Conservation (phyloP, 2,888 invertebrate species). For the Cryptus viduatorius region DNA sequence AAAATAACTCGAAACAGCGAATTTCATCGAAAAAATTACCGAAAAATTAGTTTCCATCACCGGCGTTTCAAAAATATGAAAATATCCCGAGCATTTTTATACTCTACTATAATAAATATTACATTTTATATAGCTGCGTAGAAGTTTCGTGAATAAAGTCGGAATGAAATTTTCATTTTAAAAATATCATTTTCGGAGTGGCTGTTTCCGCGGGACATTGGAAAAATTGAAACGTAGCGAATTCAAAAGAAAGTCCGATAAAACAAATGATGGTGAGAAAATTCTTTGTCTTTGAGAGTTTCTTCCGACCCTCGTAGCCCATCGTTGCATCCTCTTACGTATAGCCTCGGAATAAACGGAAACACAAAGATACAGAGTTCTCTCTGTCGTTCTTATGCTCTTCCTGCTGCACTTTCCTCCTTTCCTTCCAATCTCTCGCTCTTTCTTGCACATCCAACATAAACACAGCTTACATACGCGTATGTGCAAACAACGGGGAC, state of each 20-base stretch:
- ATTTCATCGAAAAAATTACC: not conserved
- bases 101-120: not conserved
- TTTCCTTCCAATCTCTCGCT: conserved; percentile 19
- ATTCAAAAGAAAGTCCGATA: conserved; percentile 6
- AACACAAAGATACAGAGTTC: conserved; percentile 41
- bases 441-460: conserved; percentile 55
- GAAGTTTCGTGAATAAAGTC: no score
- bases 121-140: no score
- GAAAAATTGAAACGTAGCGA: not conserved
- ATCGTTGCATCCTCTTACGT: conserved; percentile 32
- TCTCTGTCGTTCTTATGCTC: conserved; percentile 15
- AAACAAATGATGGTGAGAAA: conserved; percentile 21
- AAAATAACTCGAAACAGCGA: not conserved
- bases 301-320: conserved; percentile 15
- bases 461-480: conserved; percentile 52
- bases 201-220: no score
- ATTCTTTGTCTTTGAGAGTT: conserved; percentile 14
- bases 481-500: conserved; percentile 65
- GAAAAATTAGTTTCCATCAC: not conserved
- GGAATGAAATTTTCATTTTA: no score
- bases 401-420: conserved; percentile 29
- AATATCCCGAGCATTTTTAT: not conserved
- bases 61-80: not conserved
- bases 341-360: conserved; percentile 39
- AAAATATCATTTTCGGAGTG: no score